These are phyloP conservation scores for Mesoligia furuncula DNA, from an alignment of 2,888 invertebrate genomes.

Conservation along the genomic window DNA sequence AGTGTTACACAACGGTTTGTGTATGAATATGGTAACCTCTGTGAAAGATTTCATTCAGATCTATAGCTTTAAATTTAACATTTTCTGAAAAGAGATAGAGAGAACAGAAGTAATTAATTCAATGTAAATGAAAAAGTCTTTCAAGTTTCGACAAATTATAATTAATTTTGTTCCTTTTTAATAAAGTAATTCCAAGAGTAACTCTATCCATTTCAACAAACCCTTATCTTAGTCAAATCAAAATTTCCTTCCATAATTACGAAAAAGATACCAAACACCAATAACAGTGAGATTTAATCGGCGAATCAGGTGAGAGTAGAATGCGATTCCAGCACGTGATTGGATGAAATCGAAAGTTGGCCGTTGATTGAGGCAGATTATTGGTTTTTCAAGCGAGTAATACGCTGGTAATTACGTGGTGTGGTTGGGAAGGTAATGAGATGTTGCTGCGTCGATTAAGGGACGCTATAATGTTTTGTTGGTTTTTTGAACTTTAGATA, in stretches of 20 bases:
- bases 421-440: conserved; percentile 67
- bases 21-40: neutral
- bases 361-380: conserved; percentile 68
- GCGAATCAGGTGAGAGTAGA: conserved; percentile 63
- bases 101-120: neutral
- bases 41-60: neutral
- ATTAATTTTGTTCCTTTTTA: neutral
- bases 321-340: conserved; percentile 71
- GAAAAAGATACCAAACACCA: conserved; percentile 38
- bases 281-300: conserved; percentile 50
- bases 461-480: conserved; percentile 43
- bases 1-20: neutral
- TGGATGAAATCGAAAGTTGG: conserved; percentile 79
- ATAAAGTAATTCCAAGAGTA: conserved; percentile 5
- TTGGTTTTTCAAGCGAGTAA: conserved; percentile 71
- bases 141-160: neutral
- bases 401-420: conserved; percentile 56
- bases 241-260: conserved; percentile 17
- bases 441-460: conserved; percentile 63
- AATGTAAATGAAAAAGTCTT: neutral
- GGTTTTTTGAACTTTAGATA: conserved; percentile 25
- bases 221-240: conserved; percentile 18
- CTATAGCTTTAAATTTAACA: neutral
- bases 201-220: neutral
- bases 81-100: neutral